Conservation (phyloP, 2,888 invertebrate genomes). For the Sinelater perroti region DNA sequence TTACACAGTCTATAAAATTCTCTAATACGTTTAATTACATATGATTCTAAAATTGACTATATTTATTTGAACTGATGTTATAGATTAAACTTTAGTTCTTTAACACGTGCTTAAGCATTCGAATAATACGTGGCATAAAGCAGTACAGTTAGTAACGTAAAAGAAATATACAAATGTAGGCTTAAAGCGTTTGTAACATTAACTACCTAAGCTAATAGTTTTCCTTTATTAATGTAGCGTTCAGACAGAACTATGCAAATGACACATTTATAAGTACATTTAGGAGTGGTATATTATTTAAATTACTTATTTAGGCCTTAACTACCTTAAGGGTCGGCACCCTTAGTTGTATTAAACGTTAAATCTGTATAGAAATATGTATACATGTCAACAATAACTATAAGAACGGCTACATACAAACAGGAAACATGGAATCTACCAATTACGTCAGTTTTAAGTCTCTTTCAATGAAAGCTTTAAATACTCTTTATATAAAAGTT, state of each 20-base stretch:
- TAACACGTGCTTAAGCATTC: constrained; percentile 16
- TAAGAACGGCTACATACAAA: constrained; percentile 3
- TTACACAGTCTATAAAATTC: too few species aligned
- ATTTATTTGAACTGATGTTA: too few species aligned
- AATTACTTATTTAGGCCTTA: constrained; percentile 40
- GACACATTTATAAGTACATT: constrained; percentile 23
- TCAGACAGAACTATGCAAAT: constrained; percentile 1
- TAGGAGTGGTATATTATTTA: constrained; percentile 17
- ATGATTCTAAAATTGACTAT: too few species aligned
- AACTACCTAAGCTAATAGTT: not conserved
- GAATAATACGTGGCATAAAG: constrained; percentile 25
- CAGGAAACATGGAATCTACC: constrained; percentile 12
- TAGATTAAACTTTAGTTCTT: too few species aligned
- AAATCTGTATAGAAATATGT: constrained; percentile 12
- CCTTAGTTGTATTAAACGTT: constrained; percentile 30
- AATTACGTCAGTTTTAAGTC: constrained; percentile 5
- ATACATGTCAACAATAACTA: constrained; percentile 16
- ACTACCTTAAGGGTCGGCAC: constrained; percentile 39
- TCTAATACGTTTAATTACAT: too few species aligned
- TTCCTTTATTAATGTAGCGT: not conserved
- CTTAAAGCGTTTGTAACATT: constrained; percentile 6
- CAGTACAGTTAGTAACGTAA: constrained; percentile 5
- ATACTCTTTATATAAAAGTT: constrained; percentile 33
- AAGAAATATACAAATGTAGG: constrained; percentile 6
- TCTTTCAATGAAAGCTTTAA: constrained; percentile 11